Evolutionary conservation across 64 coral and sea anemone genomes (phyloP), one percentile per base, ranked within the genome.

Genomic region (Orbicella faveolata): DNA sequence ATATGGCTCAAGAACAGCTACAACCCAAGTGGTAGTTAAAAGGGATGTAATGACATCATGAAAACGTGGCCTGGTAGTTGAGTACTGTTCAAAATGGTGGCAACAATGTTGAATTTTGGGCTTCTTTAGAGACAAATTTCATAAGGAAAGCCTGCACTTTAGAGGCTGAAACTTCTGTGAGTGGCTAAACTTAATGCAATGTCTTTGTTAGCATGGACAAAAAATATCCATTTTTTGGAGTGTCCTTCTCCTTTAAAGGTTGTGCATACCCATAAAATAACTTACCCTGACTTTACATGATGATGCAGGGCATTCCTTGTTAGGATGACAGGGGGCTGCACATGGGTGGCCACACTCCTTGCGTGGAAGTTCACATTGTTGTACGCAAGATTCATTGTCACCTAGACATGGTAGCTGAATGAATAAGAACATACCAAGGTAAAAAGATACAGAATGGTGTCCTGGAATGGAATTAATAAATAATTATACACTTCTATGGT

Each of bases 271-370:
- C 4, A 11, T 25, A 70, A n/a, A 15, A 33, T 21, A 64, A 52
- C 52, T 14, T 92, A 93, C 95, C 95, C 80, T 93, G 10, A 93
- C 77, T 93, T 93, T 86, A 75, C 95, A 96, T 0, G 95, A 34
- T 25, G 81, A 6, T 36, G 39, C 6, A 25, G 94, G 94, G 68
- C 91, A 96, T 35, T 78, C 81, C 59, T 70, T 52, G 7, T 83
- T 83, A 33, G 23, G 14, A 26, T 96, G 94, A 23, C 94, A 96
- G 3, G 83, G 81, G 6, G 77, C 75, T 54, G 87, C 91, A 90
- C 94, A 96, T 34, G 87, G 81, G 33, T 96, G 94, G 20, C 88
- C 88, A 90, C 94, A 96, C 52, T 80, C 91, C 74, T 93, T 93
- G 19, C 94, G 92, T 89, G 44, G 48, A 72, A 87, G 57, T 12